A percentile compares a stretch with the other conserved stretches of the same genome.
phyloP scores from a whole-genome alignment of 2,888 invertebrate species.

The Drosophila aldrichi region DNA sequence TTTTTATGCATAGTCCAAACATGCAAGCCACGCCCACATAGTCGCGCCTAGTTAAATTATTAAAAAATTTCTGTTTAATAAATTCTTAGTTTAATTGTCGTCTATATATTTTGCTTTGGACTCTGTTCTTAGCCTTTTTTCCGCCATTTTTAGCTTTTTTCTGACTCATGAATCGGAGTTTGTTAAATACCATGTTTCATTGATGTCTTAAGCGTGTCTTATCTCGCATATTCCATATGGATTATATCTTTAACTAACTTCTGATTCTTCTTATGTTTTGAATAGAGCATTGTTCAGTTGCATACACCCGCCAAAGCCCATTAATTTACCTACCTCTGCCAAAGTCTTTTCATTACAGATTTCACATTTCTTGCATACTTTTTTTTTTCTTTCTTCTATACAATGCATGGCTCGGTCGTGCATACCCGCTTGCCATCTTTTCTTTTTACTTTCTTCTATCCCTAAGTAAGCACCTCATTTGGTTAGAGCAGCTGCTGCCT shows the following conservation, averaged over 20 bases:
- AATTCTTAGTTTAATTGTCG: too few species aligned
- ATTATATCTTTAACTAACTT: not conserved
- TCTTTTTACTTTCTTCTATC: conserved; percentile 46
- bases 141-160: not conserved
- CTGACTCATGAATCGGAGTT: too few species aligned
- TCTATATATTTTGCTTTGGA: too few species aligned
- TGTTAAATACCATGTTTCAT: too few species aligned
- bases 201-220: not conserved
- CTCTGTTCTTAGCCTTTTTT: not conserved
- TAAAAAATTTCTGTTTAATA: too few species aligned
- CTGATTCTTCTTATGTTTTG: rapidly evolving
- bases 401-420: not conserved
- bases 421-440: not conserved
- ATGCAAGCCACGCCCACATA: not conserved
- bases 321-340: too few species aligned
- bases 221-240: not conserved
- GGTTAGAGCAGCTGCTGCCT: conserved; percentile 50
- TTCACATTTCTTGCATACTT: not conserved
- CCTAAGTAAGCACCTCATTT: conserved; percentile 52
- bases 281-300: not conserved
- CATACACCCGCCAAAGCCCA: not conserved
- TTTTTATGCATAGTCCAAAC: not conserved
- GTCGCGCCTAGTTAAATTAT: not conserved
- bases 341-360: not conserved
- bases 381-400: not conserved